Evolutionary conservation across 2,113 vertebrate species (phyloP), one percentile per base, ranked within the genome.

Genomic region (Petrocephalus microphthalmus): DNA sequence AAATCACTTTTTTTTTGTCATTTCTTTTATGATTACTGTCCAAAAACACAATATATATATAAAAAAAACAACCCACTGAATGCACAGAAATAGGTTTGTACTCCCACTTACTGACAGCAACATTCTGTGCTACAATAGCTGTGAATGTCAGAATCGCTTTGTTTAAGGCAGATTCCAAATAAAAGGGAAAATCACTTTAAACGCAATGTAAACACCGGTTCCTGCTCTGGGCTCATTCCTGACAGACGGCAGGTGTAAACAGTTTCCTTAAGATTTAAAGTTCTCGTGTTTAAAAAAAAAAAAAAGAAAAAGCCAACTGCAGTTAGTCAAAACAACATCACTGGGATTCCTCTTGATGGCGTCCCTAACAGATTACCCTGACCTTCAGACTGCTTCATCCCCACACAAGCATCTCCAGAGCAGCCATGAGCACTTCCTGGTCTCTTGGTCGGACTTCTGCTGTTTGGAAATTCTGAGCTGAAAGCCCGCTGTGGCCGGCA

Each of bases 91-190:
- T 54, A 42, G 42, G 45, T 83, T 83, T 83, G 13, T 53, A 53
- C 17, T 54, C 25, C 42, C 33, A 56, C n/a, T 25, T 33, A 57
- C 29, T 45, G 52, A 57, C 54, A 47, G 2, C 8, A 45, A 25
- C 3, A 17, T 33, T 54, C 60, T 3, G 3, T 54, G 42, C 37
- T 60, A 60, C 4, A 78, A 74, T 89, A 53, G 51, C 11, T 47
- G n/a, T 45, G 19, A 88, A 83, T 71, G 22, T 42, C 52, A 56
- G 42, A 60, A 84, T 88, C 25, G 17, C 45, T 49, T 84, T 57
- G 83, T 51, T 88, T 52, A 53, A 81, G 67, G 45, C 54, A 87
- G 54, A 67, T 87, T 51, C 54, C 20, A 67, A 67, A 85, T 88
- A 64, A 67, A 67, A 88, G 47, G 42, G 83, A 67, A 54, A 64